Base-by-base conservation (phyloP, 2,888 invertebrate species). In the Noctua fimbriata region DNA sequence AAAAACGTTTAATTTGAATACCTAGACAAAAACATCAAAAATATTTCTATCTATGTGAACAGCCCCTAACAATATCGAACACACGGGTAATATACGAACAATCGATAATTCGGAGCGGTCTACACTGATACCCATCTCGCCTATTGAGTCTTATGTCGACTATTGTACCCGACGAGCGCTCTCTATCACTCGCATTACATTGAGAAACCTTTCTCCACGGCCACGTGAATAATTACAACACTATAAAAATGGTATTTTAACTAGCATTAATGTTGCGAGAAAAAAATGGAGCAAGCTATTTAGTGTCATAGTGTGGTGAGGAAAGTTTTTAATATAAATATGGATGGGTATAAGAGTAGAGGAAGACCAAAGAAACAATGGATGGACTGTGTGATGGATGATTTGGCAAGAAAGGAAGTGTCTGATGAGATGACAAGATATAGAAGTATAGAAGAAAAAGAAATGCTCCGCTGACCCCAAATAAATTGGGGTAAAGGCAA, bases 101-200 rank as follows among this genome's bases (percentile, higher is more conserved):
- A 94, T 94, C 92, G 93, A 92, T 92, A 91, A 93, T 94, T 94
- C 93, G 91, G 91, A 88, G 90, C 91, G 87, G 89, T 90, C 91
- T 78, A 80, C 83, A 75, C 73, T 80, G 92, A 93, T 93, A 91
- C 88, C 88, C 90, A 93, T 92, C 92, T 92, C 44, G 44, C 12
- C 86, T 87, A 88, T 90, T 87, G 81, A 85, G 67, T 70, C 66
- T 76, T 58, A 81, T 78, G 75, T 79, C 69, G 83, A 84, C 85
- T 86, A 90, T 90, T 91, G 88, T 91, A 78, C 85, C 85, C 85
- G 82, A 84, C 83, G 69, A 70, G 67, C 79, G 73, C 74, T 78
- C 87, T 78, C 73, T 77, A 86, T 82, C 83, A 85, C 77, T 86
- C 88, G 65, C 75, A 86, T 70, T 76, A 81, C 79, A 87, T 87